Evolutionary conservation across 2,888 invertebrate species (phyloP), one percentile per base, ranked within the genome.

Genomic region (Camptogramma bilineatum): DNA sequence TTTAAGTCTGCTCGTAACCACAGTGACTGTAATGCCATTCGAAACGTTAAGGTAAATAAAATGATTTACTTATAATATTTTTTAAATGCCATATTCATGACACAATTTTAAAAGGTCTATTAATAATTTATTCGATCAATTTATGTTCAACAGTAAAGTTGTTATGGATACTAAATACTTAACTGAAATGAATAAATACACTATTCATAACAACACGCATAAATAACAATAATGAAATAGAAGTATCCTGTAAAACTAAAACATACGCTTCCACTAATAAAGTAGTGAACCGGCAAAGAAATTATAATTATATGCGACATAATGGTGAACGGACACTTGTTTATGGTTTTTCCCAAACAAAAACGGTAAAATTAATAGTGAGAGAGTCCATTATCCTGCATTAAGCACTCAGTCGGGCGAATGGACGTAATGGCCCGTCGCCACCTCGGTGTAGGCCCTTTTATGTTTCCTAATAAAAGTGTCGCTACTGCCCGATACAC

Each of bases 371-470:
- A 89, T 89, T 87, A 88, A 88, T 88, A 86, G 86, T 85, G 86
- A 86, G 85, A 81, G 86, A 82, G 82, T 87, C 86, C 88, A 88
- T 89, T 88, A 88, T 86, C 87, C 83, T 80, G 84, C 87, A 90
- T 89, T 88, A 88, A 88, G 86, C 87, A 89, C 88, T 88, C 87
- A 84, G 85, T 84, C 83, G 77, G 76, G 81, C 83, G 83, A 84
- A 83, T 81, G 83, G 83, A 77, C 83, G 81, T 88, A 88, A 88
- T 88, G 86, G 86, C 73, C 71, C 82, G 78, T 78, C 82, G 82
- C 76, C 77, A 69, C 75, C 73, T 70, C 77, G 69, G 66, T 74
- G 73, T 77, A 77, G 80, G 81, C 77, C 81, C 84, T 83, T 87
- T 85, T 81, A 84, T 79, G 79, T 78, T 74, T 79, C 79, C 77